These are phyloP conservation scores for Macrophya annulata DNA, from an alignment of 2,888 invertebrate genomes.

Conservation along the genomic window DNA sequence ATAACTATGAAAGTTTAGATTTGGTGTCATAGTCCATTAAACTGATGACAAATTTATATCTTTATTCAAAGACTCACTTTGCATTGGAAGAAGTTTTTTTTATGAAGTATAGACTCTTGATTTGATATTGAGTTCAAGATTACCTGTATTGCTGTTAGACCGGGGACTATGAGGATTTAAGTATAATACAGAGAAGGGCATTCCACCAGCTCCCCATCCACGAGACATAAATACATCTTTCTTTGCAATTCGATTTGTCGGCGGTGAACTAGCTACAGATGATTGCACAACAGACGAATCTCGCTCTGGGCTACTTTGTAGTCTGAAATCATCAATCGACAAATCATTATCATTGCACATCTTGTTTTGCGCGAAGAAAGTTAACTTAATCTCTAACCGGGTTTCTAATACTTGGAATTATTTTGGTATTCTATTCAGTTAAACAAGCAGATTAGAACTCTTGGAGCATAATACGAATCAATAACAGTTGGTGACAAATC, in stretches of 20 bases:
- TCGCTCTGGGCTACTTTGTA: conserved; percentile 2
- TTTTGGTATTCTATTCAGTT: not conserved
- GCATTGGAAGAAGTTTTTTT: not conserved
- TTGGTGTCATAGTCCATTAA: too few species aligned
- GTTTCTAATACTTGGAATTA: not conserved
- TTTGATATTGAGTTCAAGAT: not conserved
- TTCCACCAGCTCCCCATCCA: conserved; percentile 81
- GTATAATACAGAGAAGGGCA: conserved; percentile 81
- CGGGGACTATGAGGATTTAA: conserved; percentile 74
- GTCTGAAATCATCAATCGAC: conserved; percentile 23
- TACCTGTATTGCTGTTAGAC: conserved; percentile 57
- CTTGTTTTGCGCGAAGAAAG: not conserved
- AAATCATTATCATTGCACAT: not conserved
- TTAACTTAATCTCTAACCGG: not conserved
- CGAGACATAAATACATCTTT: conserved; percentile 79
- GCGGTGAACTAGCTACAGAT: not conserved
- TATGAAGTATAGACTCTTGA: not conserved
- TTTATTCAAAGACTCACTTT: not conserved
- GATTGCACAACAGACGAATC: conserved; percentile 12
- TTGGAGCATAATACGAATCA: conserved; percentile 22
- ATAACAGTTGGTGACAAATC: conserved; percentile 20
- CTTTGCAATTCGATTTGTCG: conserved; percentile 67
- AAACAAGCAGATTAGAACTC: conserved; percentile 28
- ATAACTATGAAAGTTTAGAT: not conserved
- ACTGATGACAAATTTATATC: too few species aligned